A percentile compares a stretch with the other conserved stretches of the same genome.
Conservation (phyloP, 2,888 invertebrate genomes). For the Cerastis leucographa region DNA sequence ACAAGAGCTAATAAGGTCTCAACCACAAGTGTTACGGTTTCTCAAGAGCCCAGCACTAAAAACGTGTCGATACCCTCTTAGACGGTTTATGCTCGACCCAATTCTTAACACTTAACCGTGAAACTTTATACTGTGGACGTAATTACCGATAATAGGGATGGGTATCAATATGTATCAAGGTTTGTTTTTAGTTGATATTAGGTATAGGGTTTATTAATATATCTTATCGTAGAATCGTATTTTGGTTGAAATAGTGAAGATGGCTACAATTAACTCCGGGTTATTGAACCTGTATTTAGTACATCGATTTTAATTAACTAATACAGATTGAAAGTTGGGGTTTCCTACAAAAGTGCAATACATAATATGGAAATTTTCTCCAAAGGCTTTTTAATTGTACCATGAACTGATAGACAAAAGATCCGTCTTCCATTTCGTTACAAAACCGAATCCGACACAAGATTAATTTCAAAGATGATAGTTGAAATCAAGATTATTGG, state of each 20-base stretch:
- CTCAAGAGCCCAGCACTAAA: slow-evolving; percentile 48
- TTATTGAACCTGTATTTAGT: not conserved
- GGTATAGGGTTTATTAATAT: not conserved
- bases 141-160: slow-evolving; percentile 44
- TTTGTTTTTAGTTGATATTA: slow-evolving; percentile 9
- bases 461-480: not conserved
- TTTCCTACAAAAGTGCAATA: too few relatives aligned
- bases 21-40: slow-evolving; percentile 53
- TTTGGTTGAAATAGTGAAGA: not conserved
- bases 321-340: not conserved
- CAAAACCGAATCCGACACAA: not conserved
- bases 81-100: slow-evolving; percentile 52
- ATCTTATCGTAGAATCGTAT: not conserved
- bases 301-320: not conserved
- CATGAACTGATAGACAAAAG: not conserved
- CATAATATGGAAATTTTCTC: not conserved
- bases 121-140: slow-evolving; percentile 52
- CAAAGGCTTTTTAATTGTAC: not conserved
- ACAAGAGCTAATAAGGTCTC: slow-evolving; percentile 43
- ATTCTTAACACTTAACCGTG: slow-evolving; percentile 54
- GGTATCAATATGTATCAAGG: slow-evolving; percentile 17
- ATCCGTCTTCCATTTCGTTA: not conserved
- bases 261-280: not conserved
- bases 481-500: not conserved
- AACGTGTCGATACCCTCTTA: slow-evolving; percentile 41